phyloP scores from a whole-genome alignment of 1,140 invertebrate genomes.

The Nilaparvata lugens region DNA sequence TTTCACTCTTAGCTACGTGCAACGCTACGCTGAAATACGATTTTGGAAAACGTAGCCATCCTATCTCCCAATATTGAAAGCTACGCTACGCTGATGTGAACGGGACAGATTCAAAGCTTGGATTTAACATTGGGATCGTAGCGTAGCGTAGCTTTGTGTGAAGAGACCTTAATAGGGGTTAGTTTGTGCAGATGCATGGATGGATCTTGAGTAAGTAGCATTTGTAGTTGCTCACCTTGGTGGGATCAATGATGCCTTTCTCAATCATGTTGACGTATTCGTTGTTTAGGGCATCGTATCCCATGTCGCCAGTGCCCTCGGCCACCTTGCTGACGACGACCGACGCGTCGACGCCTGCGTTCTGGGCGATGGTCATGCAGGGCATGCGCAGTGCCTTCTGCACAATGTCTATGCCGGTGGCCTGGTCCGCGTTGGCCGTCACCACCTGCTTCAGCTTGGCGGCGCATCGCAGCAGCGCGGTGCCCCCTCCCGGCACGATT shows the following conservation, averaged over 20 bases:
- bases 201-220: too few species aligned
- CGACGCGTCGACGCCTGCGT: slow-evolving; percentile 95
- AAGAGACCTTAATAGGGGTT: too few species aligned
- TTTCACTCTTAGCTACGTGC: too few species aligned
- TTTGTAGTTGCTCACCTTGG: slow-evolving; percentile 69
- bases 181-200: too few species aligned
- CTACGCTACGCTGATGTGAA: too few species aligned
- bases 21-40: too few species aligned
- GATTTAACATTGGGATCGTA: too few species aligned
- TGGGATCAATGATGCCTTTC: slow-evolving; percentile 97
- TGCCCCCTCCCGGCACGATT: slow-evolving; percentile 97
- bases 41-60: too few species aligned
- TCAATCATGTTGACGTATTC: slow-evolving; percentile 96
- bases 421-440: slow-evolving; percentile 77
- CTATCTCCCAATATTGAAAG: too few species aligned
- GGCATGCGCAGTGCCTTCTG: slow-evolving; percentile 87
- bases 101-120: too few species aligned
- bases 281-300: slow-evolving; percentile 93
- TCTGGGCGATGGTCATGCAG: slow-evolving; percentile 90
- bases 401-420: slow-evolving; percentile 83
- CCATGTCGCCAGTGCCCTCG: slow-evolving; percentile 62
- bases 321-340: slow-evolving; percentile 89
- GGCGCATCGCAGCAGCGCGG: slow-evolving; percentile 85
- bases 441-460: slow-evolving; percentile 60
- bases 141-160: too few species aligned